Evolutionary conservation across 2,888 invertebrate genomes (phyloP).

Genomic region (Aphodius sticticus): DNA sequence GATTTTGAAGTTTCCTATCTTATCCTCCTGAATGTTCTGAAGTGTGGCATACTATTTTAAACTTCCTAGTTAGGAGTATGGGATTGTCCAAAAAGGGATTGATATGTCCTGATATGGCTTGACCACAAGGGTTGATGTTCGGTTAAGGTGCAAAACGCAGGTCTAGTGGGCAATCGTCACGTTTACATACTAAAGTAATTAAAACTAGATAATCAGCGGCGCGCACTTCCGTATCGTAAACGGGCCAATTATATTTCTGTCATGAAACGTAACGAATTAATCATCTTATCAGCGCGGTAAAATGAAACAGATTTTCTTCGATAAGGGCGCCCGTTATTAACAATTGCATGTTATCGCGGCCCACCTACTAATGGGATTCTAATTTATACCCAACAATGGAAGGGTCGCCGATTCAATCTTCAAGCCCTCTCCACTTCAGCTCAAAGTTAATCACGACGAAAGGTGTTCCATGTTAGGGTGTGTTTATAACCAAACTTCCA

Average conservation of each 20-base stretch:
- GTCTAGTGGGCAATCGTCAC: neutral
- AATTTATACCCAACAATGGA: neutral
- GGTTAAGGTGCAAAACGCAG: neutral
- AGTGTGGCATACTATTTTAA: too few species aligned
- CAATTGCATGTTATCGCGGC: slow-evolving; percentile 20
- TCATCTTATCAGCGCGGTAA: slow-evolving; percentile 20
- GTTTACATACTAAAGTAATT: neutral
- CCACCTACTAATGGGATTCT: slow-evolving; percentile 13
- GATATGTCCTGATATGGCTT: too few species aligned
- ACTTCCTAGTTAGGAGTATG: too few species aligned
- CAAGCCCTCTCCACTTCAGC: neutral
- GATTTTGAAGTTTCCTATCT: too few species aligned
- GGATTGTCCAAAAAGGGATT: too few species aligned
- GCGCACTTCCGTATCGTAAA: slow-evolving; percentile 5
- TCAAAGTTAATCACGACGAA: neutral
- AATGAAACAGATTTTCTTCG: slow-evolving; percentile 17
- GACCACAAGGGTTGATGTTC: neutral
- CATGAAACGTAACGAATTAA: slow-evolving; percentile 20
- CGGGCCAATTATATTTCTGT: slow-evolving; percentile 23
- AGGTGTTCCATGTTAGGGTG: slow-evolving; percentile 4
- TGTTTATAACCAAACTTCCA: neutral
- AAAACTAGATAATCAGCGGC: neutral
- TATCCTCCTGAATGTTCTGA: too few species aligned
- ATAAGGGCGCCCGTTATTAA: slow-evolving; percentile 9
- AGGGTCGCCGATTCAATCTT: neutral